Base-by-base conservation (phyloP, 2,113 vertebrate genomes). In the Plecturocebus donacophilus region DNA sequence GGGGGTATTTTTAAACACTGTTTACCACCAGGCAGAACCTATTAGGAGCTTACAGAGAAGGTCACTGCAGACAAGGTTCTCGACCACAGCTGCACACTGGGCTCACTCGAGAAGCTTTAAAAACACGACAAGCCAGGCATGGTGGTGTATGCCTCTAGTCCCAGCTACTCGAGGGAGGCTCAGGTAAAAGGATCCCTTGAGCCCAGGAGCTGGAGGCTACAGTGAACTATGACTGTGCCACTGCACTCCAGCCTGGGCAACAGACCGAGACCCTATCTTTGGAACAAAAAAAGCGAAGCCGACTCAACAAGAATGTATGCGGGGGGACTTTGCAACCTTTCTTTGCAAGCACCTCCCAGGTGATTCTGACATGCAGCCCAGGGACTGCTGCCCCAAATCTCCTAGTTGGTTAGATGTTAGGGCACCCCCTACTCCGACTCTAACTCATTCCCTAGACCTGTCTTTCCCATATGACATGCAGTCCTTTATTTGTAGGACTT, bases 401-500 rank as follows among this genome's bases (percentile, higher is more conserved):
- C 35, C 32, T 52, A 7, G 10, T 6, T 21, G 38, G 76, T 32
- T 6, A 56, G n/a, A 7, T 1, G n/a, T 23, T 2, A 73, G 58
- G 40, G 32, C 9, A n/a, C 10, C 6, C 8, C 11, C 17, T 8
- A 5, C 6, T 9, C 61, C 0, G 2, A 49, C 16, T 5, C 13
- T 3, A 32, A 12, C 49, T 40, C 32, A 66, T 6, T 25, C 80
- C 71, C 47, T 17, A 23, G 14, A 54, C 40, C 42, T 0, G 1
- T 45, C 49, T 20, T 61, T 68, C 56, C 82, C 68, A 45, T 42
- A 9, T 30, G n/a, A 47, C 38, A 27, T 0, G 1, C 19, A 45
- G 8, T 86, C 56, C 42, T 84, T 87, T 75, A 94, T 30, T 87
- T 79, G n/a, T 40, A 95, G 19, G 47, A 94, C 52, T 81, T 89